Percentiles rank a stretch among this genome's conserved stretches.
Evolutionary conservation across 2,797 vertebrate species (phyloP).

Genomic region (Natrix natrix): DNA sequence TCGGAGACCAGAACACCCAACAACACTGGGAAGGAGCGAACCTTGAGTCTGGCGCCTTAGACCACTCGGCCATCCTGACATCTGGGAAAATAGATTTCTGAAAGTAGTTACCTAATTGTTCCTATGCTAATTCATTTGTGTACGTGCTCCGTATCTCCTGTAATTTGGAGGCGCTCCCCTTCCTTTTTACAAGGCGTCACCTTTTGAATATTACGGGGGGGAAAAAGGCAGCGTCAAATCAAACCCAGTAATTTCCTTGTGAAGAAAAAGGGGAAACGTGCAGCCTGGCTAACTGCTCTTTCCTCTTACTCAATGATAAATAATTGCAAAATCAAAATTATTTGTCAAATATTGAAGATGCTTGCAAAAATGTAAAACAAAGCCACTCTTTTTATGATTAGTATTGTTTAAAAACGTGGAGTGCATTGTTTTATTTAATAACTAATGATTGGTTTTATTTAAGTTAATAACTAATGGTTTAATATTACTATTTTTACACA

Average conservation of each 20-base stretch:
- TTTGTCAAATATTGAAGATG: no score
- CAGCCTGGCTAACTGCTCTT: no score
- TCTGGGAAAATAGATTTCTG: fast-evolving
- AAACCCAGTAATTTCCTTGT: background rate
- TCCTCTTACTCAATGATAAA: background rate
- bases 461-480: background rate
- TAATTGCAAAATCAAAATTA: no score
- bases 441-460: background rate
- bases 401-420: no score
- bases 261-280: no score
- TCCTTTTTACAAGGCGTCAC: background rate
- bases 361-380: no score
- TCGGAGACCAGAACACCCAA: constrained; percentile 65
- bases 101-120: background rate
- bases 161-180: background rate
- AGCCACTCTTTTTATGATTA: no score
- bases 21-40: fast-evolving
- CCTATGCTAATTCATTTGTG: background rate
- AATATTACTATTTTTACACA: background rate
- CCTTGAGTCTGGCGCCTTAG: constrained; percentile 72
- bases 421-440: no score
- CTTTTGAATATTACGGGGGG: no score
- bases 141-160: fast-evolving
- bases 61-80: constrained; percentile 71
- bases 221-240: background rate